phyloP scores from a whole-genome alignment of 2,797 vertebrate genomes.

The Myoxocephalus aenaeus region DNA sequence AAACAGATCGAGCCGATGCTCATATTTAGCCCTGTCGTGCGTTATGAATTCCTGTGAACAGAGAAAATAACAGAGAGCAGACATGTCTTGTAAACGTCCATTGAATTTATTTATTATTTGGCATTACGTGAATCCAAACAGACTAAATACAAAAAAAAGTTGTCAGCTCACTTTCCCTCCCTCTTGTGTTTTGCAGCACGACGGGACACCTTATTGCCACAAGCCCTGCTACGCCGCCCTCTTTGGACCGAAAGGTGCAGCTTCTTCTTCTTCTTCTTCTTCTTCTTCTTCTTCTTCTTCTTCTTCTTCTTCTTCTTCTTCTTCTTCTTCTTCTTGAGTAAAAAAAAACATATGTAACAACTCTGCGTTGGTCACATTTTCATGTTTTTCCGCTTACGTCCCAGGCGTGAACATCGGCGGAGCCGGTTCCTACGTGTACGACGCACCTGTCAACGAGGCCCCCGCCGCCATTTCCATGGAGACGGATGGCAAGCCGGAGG shows the following conservation, averaged over 20 bases:
- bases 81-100: neutral
- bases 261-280: neutral
- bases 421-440: constrained; percentile 82
- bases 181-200: constrained; percentile 69
- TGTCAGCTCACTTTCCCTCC: neutral
- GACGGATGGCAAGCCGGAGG: constrained; percentile 64
- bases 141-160: constrained; percentile 1
- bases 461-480: constrained; percentile 69
- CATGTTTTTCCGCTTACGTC: neutral
- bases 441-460: constrained; percentile 72
- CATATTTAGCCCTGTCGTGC: neutral
- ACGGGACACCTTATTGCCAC: constrained; percentile 82
- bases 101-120: neutral
- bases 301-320: no score
- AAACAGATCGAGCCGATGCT: neutral
- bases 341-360: neutral
- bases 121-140: constrained; percentile 16
- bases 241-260: constrained; percentile 80
- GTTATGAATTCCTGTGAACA: neutral
- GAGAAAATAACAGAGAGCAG: neutral
- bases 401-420: constrained; percentile 85
- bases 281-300: neutral
- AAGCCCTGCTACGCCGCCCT: constrained; percentile 82
- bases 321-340: no score
- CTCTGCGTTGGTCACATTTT: neutral